These are phyloP conservation scores for Saccostrea glomerata DNA, from an alignment of 1,140 invertebrate species.

Conservation along the genomic window DNA sequence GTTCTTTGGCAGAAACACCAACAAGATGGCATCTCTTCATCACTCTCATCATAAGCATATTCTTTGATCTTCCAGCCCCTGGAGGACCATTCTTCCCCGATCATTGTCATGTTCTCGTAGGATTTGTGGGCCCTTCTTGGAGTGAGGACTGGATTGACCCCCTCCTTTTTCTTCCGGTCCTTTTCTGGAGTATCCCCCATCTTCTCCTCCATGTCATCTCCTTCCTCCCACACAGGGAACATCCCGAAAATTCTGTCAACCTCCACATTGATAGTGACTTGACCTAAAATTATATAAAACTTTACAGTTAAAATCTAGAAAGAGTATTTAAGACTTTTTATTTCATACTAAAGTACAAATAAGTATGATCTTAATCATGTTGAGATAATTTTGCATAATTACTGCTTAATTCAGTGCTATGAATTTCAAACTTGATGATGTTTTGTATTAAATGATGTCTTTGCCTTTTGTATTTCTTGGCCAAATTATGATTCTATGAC, in stretches of 20 bases:
- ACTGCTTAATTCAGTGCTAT: not conserved
- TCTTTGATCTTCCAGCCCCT: slow-evolving; percentile 55
- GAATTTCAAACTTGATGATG: not conserved
- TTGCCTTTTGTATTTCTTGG: no score
- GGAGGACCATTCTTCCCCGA: slow-evolving; percentile 49
- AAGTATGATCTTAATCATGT: not conserved
- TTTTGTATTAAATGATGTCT: no score
- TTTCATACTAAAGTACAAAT: no score
- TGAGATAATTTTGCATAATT: not conserved
- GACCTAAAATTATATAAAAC: slow-evolving; percentile 54
- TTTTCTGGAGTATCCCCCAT: slow-evolving; percentile 59
- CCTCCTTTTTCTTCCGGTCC: slow-evolving; percentile 41
- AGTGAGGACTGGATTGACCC: slow-evolving; percentile 48
- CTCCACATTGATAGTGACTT: slow-evolving; percentile 65
- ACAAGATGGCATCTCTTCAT: slow-evolving; percentile 61
- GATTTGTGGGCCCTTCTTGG: slow-evolving; percentile 60
- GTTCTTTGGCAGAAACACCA: slow-evolving; percentile 67
- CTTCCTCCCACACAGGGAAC: slow-evolving; percentile 61
- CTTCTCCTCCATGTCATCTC: slow-evolving; percentile 52
- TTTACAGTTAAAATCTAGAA: not conserved
- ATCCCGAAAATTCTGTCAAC: slow-evolving; percentile 64
- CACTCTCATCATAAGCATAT: slow-evolving; percentile 60
- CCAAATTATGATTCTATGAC: no score
- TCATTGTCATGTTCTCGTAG: slow-evolving; percentile 67
- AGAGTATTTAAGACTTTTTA: no score